Percentiles rank a stretch among this genome's conserved stretches.
These are phyloP conservation scores for Bergia sp. DNA, from an alignment of 92 coral and sea anemone species.

Conservation along the genomic window DNA sequence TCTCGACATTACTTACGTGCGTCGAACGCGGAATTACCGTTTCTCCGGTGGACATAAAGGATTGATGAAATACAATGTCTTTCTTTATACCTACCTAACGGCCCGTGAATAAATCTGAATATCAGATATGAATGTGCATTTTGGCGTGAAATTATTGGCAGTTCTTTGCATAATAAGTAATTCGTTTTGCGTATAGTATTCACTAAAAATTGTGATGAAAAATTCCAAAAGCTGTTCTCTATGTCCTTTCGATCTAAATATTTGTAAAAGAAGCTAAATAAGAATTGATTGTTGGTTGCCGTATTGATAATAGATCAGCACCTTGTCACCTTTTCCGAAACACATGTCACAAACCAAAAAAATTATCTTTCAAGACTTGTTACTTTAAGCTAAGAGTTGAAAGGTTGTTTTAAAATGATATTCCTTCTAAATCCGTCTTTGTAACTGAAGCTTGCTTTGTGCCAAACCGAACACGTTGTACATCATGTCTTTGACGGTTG, in stretches of 20 bases:
- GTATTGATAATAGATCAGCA: not conserved
- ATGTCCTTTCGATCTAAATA: not conserved
- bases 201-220: not conserved
- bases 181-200: not conserved
- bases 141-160: not conserved
- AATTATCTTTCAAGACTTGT: not conserved
- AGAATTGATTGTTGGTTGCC: not conserved
- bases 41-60: not conserved
- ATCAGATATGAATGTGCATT: not conserved
- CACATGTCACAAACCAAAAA: not conserved
- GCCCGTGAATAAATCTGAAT: not conserved
- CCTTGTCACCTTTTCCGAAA: not conserved
- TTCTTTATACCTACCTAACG: not conserved
- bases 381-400: too few relatives aligned
- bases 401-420: not conserved
- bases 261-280: not conserved
- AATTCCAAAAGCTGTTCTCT: not conserved
- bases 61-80: not conserved
- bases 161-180: not conserved
- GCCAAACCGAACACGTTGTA: not conserved
- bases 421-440: not conserved
- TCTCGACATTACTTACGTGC: not conserved
- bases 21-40: not conserved
- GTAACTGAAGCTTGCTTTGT: too few relatives aligned
- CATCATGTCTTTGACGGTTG: not conserved